These are phyloP conservation scores for Cremastinae sp. DNA, from an alignment of 2,888 invertebrate species.

Conservation along the genomic window DNA sequence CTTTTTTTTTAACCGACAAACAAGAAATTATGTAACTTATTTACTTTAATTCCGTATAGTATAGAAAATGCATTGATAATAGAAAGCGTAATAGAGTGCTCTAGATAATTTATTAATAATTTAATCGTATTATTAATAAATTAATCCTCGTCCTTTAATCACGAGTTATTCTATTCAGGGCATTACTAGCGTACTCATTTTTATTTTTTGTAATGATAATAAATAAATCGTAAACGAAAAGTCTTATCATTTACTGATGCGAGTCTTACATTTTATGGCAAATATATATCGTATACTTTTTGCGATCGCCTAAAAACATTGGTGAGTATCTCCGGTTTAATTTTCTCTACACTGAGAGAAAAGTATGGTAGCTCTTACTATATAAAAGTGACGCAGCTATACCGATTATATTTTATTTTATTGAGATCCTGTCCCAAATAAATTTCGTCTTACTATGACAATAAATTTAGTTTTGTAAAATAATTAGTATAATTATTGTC, in stretches of 20 bases:
- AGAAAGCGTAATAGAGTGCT: conserved; percentile 29
- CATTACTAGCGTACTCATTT: conserved; percentile 61
- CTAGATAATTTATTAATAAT: too few species aligned
- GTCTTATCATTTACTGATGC: conserved; percentile 58
- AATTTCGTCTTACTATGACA: too few species aligned
- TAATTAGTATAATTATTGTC: too few species aligned
- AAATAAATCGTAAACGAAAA: conserved; percentile 67
- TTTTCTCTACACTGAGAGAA: too few species aligned
- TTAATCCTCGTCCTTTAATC: conserved; percentile 34
- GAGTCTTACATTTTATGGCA: background rate
- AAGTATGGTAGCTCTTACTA: too few species aligned
- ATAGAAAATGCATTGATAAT: conserved; percentile 18
- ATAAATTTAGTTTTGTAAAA: too few species aligned
- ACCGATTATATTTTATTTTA: too few species aligned
- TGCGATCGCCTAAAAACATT: background rate
- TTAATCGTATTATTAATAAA: too few species aligned
- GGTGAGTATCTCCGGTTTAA: conserved; percentile 37
- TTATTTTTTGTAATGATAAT: conserved; percentile 68
- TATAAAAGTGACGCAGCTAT: too few species aligned
- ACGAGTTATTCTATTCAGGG: conserved; percentile 65
- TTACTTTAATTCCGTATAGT: conserved; percentile 54
- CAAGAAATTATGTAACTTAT: conserved; percentile 43
- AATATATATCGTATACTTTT: conserved; percentile 12
- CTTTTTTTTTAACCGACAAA: conserved; percentile 6
- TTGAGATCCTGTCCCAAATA: too few species aligned